A percentile compares a stretch with the other conserved stretches of the same genome.
Evolutionary conservation across 1,140 invertebrate genomes (phyloP).

Genomic region (Venustaconcha ellipsiformis): DNA sequence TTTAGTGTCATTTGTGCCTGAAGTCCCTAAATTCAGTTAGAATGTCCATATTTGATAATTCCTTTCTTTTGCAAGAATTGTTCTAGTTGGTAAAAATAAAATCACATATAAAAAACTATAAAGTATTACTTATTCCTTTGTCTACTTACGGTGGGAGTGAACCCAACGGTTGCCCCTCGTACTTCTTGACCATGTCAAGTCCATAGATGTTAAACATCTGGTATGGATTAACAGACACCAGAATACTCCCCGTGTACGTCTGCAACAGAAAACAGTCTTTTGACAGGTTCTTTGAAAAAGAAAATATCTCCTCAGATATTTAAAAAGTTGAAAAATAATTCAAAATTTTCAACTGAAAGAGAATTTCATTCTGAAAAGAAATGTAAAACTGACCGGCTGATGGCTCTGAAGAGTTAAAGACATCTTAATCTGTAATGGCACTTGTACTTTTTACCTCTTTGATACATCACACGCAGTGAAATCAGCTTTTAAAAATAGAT

Average conservation of each 20-base stretch:
- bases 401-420: not conserved
- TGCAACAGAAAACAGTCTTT: slow-evolving; percentile 64
- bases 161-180: slow-evolving; percentile 89
- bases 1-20: too few relatives aligned
- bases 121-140: not conserved
- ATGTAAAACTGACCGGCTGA: not conserved
- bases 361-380: not conserved
- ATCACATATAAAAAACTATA: too few relatives aligned
- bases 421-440: too few relatives aligned
- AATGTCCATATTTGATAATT: too few relatives aligned
- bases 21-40: not conserved
- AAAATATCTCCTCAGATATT: not conserved
- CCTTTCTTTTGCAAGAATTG: too few relatives aligned
- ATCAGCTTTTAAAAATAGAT: too few relatives aligned
- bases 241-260: slow-evolving; percentile 95
- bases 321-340: not conserved
- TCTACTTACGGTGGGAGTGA: slow-evolving; percentile 82
- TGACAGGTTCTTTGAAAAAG: not conserved
- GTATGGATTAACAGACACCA: slow-evolving; percentile 97
- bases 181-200: slow-evolving; percentile 93
- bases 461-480: too few relatives aligned
- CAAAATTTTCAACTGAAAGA: not conserved
- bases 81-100: too few relatives aligned
- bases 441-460: too few relatives aligned
- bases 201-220: slow-evolving; percentile 97